Base-by-base conservation (phyloP, 2,888 invertebrate species). In the Cistogaster globosa region DNA sequence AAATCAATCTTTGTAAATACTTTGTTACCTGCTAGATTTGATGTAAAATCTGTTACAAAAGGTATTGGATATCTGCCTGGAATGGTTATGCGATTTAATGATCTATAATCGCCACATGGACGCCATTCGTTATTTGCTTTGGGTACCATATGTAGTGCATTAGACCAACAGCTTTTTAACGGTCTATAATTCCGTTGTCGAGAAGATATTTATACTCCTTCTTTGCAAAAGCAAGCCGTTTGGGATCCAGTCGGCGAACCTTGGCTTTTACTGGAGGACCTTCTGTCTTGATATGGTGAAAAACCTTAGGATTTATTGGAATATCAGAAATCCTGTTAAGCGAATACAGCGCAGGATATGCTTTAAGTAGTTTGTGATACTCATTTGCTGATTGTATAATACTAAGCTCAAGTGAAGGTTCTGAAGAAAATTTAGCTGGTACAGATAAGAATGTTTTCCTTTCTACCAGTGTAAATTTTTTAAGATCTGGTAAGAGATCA, bases 111-210 rank as follows among this genome's bases (percentile, higher is more conserved):
- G 0, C 91, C 90, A 69, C 91, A 90, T 0, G 90, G 88, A 14
- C 91, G 65, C 90, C 90, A 90, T 9, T 80, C 77, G 7, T 87
- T 87, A 12, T 87, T 75, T 53, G 84, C 79, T 76, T 90, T 91
- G 0, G 93, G 86, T 1, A 12, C 38, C 38, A 38, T 38, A 38
- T 38, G 38, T 11, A 38, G 38, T 8, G 91, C 93, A 63, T 89
- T 91, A 0, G 92, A 88, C 92, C 91, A 93, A 2, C 87, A 86
- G 48, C 91, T 38, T 38, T 38, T 38, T 38, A 7, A 38, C 12
- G 38, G 38, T 12, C 92, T 88, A 51, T 91, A n/a, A 93, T 91
- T 0, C 92, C 93, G 32, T 88, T 83, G 26, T 92, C 88, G 12
- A 86, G 32, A 4, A 86, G 36, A 22, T 53, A 72, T n/a, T 81